Base-by-base conservation (phyloP, 2,888 invertebrate species). In the Morpho helenor region DNA sequence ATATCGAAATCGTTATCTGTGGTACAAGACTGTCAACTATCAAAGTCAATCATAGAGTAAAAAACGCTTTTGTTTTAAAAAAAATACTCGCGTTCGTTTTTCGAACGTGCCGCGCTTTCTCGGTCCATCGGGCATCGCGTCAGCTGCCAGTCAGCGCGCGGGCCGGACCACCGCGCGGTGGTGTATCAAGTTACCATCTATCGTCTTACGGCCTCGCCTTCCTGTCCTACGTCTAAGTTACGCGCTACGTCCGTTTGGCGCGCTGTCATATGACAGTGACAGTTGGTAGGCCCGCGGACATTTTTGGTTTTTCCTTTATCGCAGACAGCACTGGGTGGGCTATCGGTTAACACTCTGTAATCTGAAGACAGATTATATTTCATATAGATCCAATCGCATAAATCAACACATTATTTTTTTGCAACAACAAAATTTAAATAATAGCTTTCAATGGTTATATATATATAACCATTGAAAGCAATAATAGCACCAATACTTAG, bases 61-160 rank as follows among this genome's bases (percentile, higher is more conserved):
- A 64, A 60, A 40, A 46, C 58, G 52, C 43, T 61, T 64, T 56
- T 51, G 58, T 55, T 49, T 49, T 49, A 39, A 68, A 65, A 66
- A 75, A 76, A 73, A 73, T 74, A 68, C 70, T 59, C 67, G 58
- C 70, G 75, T 80, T 79, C 78, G 74, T 75, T 75, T 77, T 77
- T 77, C 77, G 84, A 81, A 82, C 85, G 82, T 81, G 82, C 79
- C 85, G 80, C 87, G 82, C 86, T 87, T 90, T 87, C 86, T 80
- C 89, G 89, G 84, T 89, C 88, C 81, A 89, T 87, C 86, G 86
- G 87, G 87, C 89, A 87, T 90, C 80, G 82, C 79, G 82, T 82
- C 85, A 88, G 80, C 76, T 88, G 89, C 89, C 89, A 87, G 82
- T 90, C 87, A 87, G 69, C 67, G 70, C 73, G 69, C 71, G 71